A percentile compares a stretch with the other conserved stretches of the same genome.
Evolutionary conservation across 2,797 vertebrate species (phyloP).

Genomic region (Typhlichthys eigenmanni): DNA sequence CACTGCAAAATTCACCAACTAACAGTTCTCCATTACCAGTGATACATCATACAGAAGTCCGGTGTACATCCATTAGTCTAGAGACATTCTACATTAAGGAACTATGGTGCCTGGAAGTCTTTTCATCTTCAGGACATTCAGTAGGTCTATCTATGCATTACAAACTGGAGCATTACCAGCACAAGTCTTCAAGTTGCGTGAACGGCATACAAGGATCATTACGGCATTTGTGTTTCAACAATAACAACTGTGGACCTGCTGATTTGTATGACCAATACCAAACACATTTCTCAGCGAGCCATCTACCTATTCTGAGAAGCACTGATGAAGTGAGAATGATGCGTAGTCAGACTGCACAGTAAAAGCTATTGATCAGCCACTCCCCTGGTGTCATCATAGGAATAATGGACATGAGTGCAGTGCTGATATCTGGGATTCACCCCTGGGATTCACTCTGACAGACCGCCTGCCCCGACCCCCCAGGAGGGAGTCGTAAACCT

Average conservation of each 20-base stretch:
- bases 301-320: slow-evolving; percentile 44
- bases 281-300: slow-evolving; percentile 36
- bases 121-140: slow-evolving; percentile 71
- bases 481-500: slow-evolving; percentile 13
- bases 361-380: slow-evolving; percentile 66
- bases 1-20: no score
- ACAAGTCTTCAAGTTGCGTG: not conserved
- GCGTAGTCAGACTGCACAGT: slow-evolving; percentile 49
- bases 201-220: slow-evolving; percentile 40
- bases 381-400: slow-evolving; percentile 38
- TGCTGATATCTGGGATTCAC: slow-evolving; percentile 35
- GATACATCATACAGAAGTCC: slow-evolving; percentile 69
- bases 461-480: slow-evolving; percentile 8
- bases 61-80: slow-evolving; percentile 67
- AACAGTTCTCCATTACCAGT: not conserved
- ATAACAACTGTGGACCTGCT: slow-evolving; percentile 3
- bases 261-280: slow-evolving; percentile 21
- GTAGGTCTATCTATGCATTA: slow-evolving; percentile 13
- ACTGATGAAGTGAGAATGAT: slow-evolving; percentile 37
- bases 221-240: slow-evolving; percentile 34
- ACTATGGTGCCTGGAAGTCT: slow-evolving; percentile 69
- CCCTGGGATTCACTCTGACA: slow-evolving; percentile 30
- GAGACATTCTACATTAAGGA: slow-evolving; percentile 66
- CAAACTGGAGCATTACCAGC: no score
- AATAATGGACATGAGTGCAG: slow-evolving; percentile 48